Percentiles rank a stretch among this genome's conserved stretches.
Conservation (phyloP, 2,888 invertebrate genomes). For the Xanthostigma xanthostigma region DNA sequence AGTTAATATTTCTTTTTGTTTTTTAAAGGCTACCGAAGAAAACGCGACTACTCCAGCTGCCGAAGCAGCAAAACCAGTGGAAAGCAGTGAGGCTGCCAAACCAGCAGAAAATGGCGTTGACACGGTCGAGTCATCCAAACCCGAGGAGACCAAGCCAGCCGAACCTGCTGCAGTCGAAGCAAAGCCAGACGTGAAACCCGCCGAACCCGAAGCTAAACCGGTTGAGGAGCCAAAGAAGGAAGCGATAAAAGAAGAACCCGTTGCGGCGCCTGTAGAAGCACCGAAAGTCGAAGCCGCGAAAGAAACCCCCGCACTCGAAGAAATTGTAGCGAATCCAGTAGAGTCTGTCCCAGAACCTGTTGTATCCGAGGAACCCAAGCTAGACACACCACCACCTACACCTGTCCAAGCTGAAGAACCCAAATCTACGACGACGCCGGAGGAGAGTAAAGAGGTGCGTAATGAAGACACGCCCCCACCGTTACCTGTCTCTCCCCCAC, state of each 20-base stretch:
- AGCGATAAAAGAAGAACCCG: slow-evolving; percentile 13
- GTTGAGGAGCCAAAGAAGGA: not conserved
- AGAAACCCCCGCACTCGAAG: slow-evolving; percentile 9
- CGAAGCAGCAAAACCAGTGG: slow-evolving; percentile 6
- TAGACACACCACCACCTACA: slow-evolving; percentile 10
- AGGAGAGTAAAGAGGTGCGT: slow-evolving; percentile 34
- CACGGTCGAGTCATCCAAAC: slow-evolving; percentile 11
- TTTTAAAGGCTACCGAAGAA: not conserved
- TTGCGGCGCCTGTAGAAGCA: slow-evolving; percentile 14
- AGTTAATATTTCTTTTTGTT: not conserved
- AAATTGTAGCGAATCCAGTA: not conserved
- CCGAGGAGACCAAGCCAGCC: slow-evolving; percentile 10
- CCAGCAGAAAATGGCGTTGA: slow-evolving; percentile 10
- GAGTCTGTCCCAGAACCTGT: slow-evolving; percentile 7
- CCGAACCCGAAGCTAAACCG: slow-evolving; percentile 7
- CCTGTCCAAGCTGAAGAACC: slow-evolving; percentile 14
- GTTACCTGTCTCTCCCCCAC: slow-evolving; percentile 58
- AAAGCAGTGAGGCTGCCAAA: slow-evolving; percentile 7
- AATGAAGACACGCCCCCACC: slow-evolving; percentile 54
- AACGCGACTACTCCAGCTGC: not conserved
- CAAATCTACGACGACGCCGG: slow-evolving; percentile 11
- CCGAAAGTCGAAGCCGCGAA: slow-evolving; percentile 11
- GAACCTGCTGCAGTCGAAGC: slow-evolving; percentile 11
- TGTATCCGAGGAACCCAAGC: slow-evolving; percentile 10
- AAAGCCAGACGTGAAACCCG: slow-evolving; percentile 7